Evolutionary conservation across 2,113 vertebrate genomes (phyloP).

Genomic region (Periophthalmus modestus): DNA sequence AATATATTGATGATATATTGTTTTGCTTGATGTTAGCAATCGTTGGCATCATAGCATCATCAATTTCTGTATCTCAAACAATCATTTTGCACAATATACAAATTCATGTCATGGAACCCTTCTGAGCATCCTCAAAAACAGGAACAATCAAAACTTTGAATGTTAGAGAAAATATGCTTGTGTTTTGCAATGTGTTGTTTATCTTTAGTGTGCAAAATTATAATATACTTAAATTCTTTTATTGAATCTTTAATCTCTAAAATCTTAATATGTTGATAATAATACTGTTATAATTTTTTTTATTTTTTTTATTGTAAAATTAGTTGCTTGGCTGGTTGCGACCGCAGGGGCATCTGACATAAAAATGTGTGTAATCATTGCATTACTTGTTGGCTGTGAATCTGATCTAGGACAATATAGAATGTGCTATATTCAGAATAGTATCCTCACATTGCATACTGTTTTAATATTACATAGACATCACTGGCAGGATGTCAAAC

Average conservation of each 20-base stretch:
- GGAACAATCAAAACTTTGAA: not conserved
- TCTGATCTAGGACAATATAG: not conserved
- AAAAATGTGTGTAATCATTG: no score
- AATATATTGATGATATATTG: not conserved
- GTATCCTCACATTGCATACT: not conserved
- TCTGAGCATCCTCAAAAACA: not conserved
- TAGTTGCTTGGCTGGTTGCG: no score
- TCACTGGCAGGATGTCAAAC: slow-evolving; percentile 43
- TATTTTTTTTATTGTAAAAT: no score
- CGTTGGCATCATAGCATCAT: not conserved
- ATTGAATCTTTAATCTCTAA: no score
- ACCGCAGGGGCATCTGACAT: no score
- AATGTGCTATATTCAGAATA: not conserved
- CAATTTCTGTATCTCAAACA: not conserved
- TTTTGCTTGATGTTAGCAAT: not conserved
- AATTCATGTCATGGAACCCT: not conserved
- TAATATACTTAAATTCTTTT: no score
- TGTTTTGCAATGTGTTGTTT: not conserved
- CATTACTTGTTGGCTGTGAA: not conserved
- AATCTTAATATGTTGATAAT: no score
- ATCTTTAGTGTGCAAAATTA: no score
- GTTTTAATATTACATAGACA: not conserved
- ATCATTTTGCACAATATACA: not conserved
- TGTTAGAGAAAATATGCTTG: not conserved
- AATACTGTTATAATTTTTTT: no score